Conservation (phyloP, 2,888 invertebrate species). For the Protonemura montana region DNA sequence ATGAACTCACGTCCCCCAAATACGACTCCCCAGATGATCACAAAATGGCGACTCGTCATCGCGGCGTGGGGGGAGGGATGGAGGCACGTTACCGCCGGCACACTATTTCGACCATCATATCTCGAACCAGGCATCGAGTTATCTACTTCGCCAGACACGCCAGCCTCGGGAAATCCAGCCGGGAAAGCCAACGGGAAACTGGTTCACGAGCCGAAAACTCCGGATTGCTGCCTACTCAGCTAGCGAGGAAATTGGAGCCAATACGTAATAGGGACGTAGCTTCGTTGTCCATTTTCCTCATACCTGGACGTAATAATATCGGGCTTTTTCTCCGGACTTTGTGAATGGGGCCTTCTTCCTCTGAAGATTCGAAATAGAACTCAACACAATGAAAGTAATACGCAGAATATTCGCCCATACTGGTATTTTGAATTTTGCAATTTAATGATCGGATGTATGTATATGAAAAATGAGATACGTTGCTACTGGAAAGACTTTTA, state of each 20-base stretch:
- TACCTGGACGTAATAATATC: constrained; percentile 4
- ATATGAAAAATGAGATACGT: too few relatives aligned
- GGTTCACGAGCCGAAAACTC: neutral
- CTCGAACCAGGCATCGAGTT: neutral
- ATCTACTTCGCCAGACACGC: neutral
- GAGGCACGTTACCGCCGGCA: too few relatives aligned
- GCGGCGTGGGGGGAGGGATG: neutral
- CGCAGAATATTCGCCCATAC: too few relatives aligned
- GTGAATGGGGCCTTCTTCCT: neutral
- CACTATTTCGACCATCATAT: neutral
- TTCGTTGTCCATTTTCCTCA: neutral
- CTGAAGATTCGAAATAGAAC: neutral
- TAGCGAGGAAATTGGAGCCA: neutral
- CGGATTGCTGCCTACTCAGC: neutral
- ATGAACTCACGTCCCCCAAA: neutral
- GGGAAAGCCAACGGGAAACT: too few relatives aligned
- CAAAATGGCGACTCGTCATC: constrained; percentile 12
- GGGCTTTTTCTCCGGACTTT: neutral
- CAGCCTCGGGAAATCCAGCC: neutral
- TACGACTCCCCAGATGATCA: neutral
- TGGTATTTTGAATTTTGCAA: too few relatives aligned
- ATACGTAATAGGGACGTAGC: neutral
- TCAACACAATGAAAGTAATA: too few relatives aligned
- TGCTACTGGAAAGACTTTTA: too few relatives aligned
- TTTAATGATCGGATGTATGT: too few relatives aligned